Evolutionary conservation across 2,113 vertebrate species (phyloP).

Genomic region (Agapornis roseicollis): DNA sequence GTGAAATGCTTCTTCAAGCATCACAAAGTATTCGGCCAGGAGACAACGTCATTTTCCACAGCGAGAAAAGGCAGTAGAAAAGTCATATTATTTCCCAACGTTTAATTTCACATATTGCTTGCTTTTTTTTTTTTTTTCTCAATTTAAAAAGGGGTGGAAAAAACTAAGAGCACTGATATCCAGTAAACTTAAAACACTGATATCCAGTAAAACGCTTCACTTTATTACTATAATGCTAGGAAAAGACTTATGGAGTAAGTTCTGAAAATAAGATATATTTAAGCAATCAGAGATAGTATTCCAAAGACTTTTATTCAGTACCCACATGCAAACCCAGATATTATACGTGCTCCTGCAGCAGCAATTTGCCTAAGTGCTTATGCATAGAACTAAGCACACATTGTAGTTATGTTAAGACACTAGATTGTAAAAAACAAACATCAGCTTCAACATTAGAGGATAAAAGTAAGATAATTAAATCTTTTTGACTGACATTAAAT

Average conservation of each 20-base stretch:
- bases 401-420: not conserved
- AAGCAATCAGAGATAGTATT: not conserved
- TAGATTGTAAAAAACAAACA: constrained; percentile 45
- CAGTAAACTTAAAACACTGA: not conserved
- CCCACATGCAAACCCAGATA: not conserved
- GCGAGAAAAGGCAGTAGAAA: not conserved
- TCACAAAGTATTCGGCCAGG: not conserved
- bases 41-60: not conserved
- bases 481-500: not conserved
- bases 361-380: not conserved
- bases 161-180: not conserved
- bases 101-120: constrained; percentile 7
- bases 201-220: not conserved
- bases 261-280: not conserved
- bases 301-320: not conserved
- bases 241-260: not conserved
- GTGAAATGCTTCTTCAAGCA: not conserved
- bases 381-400: not conserved
- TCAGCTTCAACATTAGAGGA: not conserved
- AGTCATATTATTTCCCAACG: not conserved
- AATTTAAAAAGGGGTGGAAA: not conserved
- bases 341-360: not conserved
- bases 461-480: not conserved
- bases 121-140: constrained; percentile 18
- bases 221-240: not conserved